phyloP scores from a whole-genome alignment of 2,888 invertebrate genomes.

The Eulithis testata region DNA sequence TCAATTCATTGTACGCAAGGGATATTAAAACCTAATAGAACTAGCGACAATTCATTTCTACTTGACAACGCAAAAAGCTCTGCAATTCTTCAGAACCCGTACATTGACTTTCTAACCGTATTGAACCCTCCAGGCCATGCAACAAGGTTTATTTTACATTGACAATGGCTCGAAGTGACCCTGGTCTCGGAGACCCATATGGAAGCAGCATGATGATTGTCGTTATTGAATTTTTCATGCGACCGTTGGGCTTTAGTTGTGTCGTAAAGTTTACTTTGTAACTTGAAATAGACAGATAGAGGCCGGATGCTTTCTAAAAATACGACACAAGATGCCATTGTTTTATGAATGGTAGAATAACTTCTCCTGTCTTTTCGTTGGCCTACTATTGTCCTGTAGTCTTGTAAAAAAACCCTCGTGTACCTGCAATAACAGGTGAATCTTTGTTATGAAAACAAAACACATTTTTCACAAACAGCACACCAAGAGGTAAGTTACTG shows the following conservation, averaged over 20 bases:
- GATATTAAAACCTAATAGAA: not conserved
- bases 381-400: too few relatives aligned
- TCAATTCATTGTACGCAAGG: not conserved
- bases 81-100: not conserved
- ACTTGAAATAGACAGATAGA: conserved; percentile 9
- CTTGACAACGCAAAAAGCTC: not conserved
- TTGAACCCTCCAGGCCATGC: not conserved
- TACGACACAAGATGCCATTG: not conserved
- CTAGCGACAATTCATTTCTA: not conserved
- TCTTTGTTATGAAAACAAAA: too few relatives aligned
- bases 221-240: conserved; percentile 36
- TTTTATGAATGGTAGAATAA: not conserved
- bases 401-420: too few relatives aligned
- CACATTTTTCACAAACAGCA: too few relatives aligned
- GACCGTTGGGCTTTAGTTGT: conserved; percentile 20
- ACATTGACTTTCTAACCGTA: not conserved
- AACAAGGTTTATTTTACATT: conserved; percentile 12
- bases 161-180: not conserved
- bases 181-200: conserved; percentile 16
- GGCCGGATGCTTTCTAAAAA: not conserved
- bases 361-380: not conserved
- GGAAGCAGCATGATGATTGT: conserved; percentile 29
- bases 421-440: too few relatives aligned
- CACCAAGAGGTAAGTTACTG: too few relatives aligned
- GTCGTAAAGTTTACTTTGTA: conserved; percentile 29